These are phyloP conservation scores for Lasioglossum leucozonium DNA, from an alignment of 2,888 invertebrate genomes.

Conservation along the genomic window DNA sequence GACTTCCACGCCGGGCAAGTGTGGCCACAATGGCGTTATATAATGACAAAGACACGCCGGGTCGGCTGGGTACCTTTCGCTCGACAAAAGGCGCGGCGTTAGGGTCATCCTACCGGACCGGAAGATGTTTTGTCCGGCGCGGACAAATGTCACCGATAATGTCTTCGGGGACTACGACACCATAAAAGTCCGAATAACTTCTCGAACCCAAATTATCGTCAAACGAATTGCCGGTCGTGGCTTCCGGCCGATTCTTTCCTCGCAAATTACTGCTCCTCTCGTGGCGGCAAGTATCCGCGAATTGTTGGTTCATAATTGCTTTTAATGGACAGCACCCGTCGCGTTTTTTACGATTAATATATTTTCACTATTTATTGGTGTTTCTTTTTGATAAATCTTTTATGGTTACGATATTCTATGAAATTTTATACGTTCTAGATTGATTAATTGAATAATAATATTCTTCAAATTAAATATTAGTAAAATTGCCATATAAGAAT, in stretches of 20 bases:
- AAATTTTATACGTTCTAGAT: background rate
- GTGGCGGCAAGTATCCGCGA: no score
- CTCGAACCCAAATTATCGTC: conserved; percentile 56
- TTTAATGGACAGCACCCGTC: no score
- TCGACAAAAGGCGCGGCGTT: conserved; percentile 84
- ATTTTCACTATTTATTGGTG: no score
- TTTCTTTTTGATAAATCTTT: no score
- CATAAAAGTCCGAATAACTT: conserved; percentile 77
- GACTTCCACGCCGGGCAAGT: conserved; percentile 82
- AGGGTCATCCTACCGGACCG: conserved; percentile 85
- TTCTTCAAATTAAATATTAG: no score
- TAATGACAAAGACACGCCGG: conserved; percentile 84
- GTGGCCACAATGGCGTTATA: conserved; percentile 85
- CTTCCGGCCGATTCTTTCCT: background rate
- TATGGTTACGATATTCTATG: no score
- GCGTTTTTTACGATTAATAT: no score
- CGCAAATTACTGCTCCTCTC: background rate
- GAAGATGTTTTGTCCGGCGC: conserved; percentile 84
- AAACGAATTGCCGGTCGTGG: background rate
- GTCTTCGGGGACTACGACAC: conserved; percentile 69
- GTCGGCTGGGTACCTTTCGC: conserved; percentile 82
- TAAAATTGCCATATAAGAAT: no score
- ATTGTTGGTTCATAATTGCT: no score
- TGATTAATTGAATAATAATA: no score
- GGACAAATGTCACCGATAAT: conserved; percentile 81